Evolutionary conservation across 2,888 invertebrate species (phyloP), one percentile per base, ranked within the genome.

Genomic region (Zhuqinia jingwanae): DNA sequence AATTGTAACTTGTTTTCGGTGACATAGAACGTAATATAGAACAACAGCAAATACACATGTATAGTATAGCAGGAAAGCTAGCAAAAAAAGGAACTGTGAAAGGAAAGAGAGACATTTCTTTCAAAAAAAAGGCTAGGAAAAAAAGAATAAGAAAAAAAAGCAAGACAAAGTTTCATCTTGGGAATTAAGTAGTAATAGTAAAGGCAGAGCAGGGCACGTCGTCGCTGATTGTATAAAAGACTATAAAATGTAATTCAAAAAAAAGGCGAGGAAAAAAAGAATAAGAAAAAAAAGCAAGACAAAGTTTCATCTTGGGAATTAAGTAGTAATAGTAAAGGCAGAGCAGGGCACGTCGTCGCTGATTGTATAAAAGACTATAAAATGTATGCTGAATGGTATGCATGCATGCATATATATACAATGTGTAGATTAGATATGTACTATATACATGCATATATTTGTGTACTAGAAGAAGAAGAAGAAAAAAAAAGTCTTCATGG

Each of bases 141-240:
- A 22, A 36, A 76, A 56, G 36, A n/a, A n/a, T n/a, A n/a, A n/a
- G n/a, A n/a, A n/a, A n/a, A n/a, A n/a, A n/a, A n/a, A n/a, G n/a
- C n/a, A 60, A 58, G 77, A 77, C 77, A 53, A 77, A 60, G 77
- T 60, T 77, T 58, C 77, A 77, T 60, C 77, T 42, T 25, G 77
- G 77, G 60, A 77, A 73, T 60, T 60, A 77, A 77, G 77, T 22
- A 42, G 60, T 42, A 53, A 42, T 42, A 45, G 77, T 77, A 45
- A 30, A 56, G 53, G 76, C 27, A 73, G 50, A 50, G 10, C 45
- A 76, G 30, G 17, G 11, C 25, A n/a, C n/a, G n/a, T n/a, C n/a
- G n/a, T n/a, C n/a, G n/a, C n/a, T n/a, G n/a, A n/a, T n/a, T n/a
- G n/a, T n/a, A n/a, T n/a, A n/a, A n/a, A n/a, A n/a, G n/a, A n/a